Evolutionary conservation across 2,888 invertebrate species (phyloP).

Genomic region (Hoplodrina ambigua): DNA sequence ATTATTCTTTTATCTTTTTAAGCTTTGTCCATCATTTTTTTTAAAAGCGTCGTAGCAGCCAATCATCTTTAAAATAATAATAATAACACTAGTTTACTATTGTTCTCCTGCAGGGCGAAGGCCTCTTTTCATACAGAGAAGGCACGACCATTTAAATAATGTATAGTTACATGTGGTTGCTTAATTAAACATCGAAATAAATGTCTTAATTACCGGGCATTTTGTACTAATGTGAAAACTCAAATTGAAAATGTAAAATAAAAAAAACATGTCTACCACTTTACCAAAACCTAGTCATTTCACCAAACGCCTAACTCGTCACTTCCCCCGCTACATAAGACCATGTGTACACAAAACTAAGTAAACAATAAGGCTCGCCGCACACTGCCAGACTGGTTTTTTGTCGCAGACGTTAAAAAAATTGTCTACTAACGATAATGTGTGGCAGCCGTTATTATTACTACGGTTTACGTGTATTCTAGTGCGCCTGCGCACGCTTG

Average conservation of each 20-base stretch:
- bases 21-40: too few relatives aligned
- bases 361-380: constrained; percentile 54
- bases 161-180: too few relatives aligned
- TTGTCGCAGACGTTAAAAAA: constrained; percentile 61
- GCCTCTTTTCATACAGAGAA: too few relatives aligned
- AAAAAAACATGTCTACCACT: neutral
- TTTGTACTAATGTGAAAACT: too few relatives aligned
- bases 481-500: neutral
- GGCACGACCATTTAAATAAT: too few relatives aligned
- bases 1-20: too few relatives aligned
- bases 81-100: too few relatives aligned
- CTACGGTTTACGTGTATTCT: constrained; percentile 14
- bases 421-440: constrained; percentile 57
- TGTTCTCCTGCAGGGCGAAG: too few relatives aligned
- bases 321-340: constrained; percentile 31
- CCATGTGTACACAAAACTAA: constrained; percentile 52
- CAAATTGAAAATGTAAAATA: neutral
- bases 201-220: too few relatives aligned
- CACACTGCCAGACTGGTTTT: constrained; percentile 61
- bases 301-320: neutral
- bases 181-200: too few relatives aligned
- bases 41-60: too few relatives aligned
- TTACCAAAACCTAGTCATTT: constrained; percentile 11
- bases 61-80: too few relatives aligned
- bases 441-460: constrained; percentile 55